Conservation (phyloP, 2,113 vertebrate species). For the Morone saxatilis region DNA sequence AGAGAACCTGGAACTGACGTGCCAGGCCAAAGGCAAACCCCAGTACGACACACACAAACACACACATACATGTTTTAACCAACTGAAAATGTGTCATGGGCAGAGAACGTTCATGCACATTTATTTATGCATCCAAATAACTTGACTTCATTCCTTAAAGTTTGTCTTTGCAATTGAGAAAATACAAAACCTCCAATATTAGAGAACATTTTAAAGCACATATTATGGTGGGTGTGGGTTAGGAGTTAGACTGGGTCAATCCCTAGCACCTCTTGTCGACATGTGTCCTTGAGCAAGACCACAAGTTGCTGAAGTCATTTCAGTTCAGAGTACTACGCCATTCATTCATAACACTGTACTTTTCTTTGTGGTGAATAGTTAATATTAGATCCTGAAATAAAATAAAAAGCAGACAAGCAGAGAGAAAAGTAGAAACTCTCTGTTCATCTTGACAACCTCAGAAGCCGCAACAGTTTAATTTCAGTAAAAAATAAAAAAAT, state of each 20-base stretch:
- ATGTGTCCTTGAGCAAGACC: not conserved
- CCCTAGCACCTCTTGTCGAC: not conserved
- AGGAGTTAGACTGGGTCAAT: not conserved
- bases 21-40: constrained; percentile 93
- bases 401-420: not conserved
- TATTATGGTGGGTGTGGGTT: not conserved
- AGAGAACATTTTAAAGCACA: not conserved
- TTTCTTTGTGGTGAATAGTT: not conserved
- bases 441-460: not conserved
- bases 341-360: not conserved
- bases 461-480: not conserved
- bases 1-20: constrained; percentile 93
- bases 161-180: not conserved
- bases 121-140: not conserved
- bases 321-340: not conserved
- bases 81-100: constrained; percentile 17
- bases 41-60: constrained; percentile 85
- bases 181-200: not conserved
- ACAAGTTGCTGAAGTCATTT: not conserved
- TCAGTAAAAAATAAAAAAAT: not conserved
- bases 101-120: not conserved
- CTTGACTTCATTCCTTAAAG: not conserved
- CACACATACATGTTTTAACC: constrained; percentile 21
- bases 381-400: not conserved
- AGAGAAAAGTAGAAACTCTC: not conserved